phyloP scores from a whole-genome alignment of 1,140 invertebrate genomes.

The Cydia strobilella region DNA sequence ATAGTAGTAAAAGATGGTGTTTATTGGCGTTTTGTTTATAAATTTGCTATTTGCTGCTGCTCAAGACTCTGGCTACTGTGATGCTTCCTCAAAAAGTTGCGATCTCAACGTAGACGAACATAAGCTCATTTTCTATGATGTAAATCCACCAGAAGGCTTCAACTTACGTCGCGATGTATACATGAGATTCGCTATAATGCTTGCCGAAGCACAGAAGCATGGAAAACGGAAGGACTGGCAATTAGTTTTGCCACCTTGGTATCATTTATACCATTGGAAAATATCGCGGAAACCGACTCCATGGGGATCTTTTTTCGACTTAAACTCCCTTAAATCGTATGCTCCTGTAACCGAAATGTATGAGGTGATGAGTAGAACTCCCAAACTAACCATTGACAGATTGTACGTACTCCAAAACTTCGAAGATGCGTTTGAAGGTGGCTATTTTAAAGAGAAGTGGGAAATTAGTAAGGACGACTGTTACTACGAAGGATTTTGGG shows the following conservation, averaged over 20 bases:
- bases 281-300: conserved; percentile 81
- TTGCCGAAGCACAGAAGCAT: conserved; percentile 82
- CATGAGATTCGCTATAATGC: conserved; percentile 92
- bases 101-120: conserved; percentile 25
- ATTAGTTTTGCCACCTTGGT: conserved; percentile 95
- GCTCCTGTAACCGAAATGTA: conserved; percentile 94
- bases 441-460: conserved; percentile 92
- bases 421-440: conserved; percentile 90
- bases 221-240: conserved; percentile 77
- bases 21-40: neutral
- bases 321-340: conserved; percentile 88
- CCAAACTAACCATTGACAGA: conserved; percentile 83
- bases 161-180: conserved; percentile 98
- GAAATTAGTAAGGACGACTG: conserved; percentile 81
- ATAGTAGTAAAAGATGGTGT: neutral
- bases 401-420: conserved; percentile 93
- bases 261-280: conserved; percentile 94
- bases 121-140: conserved; percentile 89
- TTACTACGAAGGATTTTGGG: conserved; percentile 74
- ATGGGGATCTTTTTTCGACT: conserved; percentile 94
- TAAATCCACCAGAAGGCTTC: conserved; percentile 97
- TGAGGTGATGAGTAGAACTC: conserved; percentile 84
- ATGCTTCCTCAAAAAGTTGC: conserved; percentile 39
- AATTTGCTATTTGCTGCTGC: conserved; percentile 35
- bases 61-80: conserved; percentile 45